These are phyloP conservation scores for Cheirogaleus major DNA, from an alignment of 2,797 vertebrate species.

Conservation along the genomic window DNA sequence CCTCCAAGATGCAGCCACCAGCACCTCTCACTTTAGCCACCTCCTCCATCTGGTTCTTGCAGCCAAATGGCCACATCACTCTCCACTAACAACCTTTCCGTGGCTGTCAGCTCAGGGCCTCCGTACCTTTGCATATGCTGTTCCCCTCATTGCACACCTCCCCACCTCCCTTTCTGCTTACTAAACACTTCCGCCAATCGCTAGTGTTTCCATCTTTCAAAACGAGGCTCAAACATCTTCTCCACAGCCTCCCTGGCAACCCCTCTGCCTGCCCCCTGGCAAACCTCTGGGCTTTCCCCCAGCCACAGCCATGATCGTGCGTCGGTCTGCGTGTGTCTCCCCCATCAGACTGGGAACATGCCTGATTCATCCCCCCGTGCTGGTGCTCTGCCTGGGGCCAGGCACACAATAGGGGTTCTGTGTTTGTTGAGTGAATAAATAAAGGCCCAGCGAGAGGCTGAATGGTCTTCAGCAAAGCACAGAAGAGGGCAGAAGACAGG, in stretches of 20 bases:
- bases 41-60: neutral
- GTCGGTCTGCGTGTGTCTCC: neutral
- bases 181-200: neutral
- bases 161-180: neutral
- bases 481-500: neutral
- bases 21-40: too few species aligned
- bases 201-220: neutral
- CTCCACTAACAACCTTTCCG: neutral
- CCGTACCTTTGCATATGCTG: neutral
- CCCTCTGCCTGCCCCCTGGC: neutral
- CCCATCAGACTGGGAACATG: accelerated
- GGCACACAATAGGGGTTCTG: neutral
- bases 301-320: neutral
- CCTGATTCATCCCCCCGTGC: neutral
- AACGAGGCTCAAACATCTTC: neutral
- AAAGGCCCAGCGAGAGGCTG: neutral
- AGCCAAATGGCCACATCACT: neutral
- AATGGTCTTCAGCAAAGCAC: neutral
- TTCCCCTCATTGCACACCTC: neutral
- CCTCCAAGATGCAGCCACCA: neutral
- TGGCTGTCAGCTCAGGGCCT: neutral
- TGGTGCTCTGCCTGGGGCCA: neutral
- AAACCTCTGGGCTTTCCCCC: neutral
- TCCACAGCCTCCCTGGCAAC: neutral
- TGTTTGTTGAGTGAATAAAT: neutral